Evolutionary conservation across 1,140 invertebrate species (phyloP).

Genomic region (Zaprionus africanus): DNA sequence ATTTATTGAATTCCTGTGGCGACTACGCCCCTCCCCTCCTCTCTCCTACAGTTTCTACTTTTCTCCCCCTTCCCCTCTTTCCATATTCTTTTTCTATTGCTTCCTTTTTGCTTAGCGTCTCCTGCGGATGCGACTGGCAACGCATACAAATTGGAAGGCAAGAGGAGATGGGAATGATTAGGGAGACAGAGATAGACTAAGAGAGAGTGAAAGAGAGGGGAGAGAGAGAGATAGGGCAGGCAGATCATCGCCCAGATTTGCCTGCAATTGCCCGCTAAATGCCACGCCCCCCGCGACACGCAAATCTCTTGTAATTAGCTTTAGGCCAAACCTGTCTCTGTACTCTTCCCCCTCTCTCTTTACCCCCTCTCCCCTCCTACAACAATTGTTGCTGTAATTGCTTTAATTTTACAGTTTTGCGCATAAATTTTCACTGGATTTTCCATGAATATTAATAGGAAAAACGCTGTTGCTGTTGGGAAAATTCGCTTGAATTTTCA

Average conservation of each 20-base stretch:
- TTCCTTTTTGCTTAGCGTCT: conserved; percentile 1
- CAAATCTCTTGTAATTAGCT: conserved; percentile 56
- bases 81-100: not conserved
- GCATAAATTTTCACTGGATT: conserved; percentile 59
- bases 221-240: not conserved
- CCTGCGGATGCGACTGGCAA: conserved; percentile 32
- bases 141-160: conserved; percentile 29
- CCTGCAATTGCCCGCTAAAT: conserved; percentile 24
- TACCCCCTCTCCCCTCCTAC: too few species aligned
- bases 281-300: conserved; percentile 45
- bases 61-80: not conserved
- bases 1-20: conserved; percentile 41
- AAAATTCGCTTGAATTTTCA: conserved; percentile 15
- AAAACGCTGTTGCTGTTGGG: conserved; percentile 33
- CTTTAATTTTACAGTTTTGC: conserved; percentile 64
- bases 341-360: not conserved
- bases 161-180: too few species aligned
- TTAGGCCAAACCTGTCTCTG: conserved; percentile 15
- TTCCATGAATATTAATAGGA: conserved; percentile 62
- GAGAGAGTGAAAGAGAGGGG: not conserved
- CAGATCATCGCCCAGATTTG: not conserved
- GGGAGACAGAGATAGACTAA: too few species aligned
- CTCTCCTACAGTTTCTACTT: too few species aligned
- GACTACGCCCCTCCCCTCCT: not conserved
- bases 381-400: conserved; percentile 44